Conservation (phyloP, 2,888 invertebrate species). For the Lasioglossum morio region DNA sequence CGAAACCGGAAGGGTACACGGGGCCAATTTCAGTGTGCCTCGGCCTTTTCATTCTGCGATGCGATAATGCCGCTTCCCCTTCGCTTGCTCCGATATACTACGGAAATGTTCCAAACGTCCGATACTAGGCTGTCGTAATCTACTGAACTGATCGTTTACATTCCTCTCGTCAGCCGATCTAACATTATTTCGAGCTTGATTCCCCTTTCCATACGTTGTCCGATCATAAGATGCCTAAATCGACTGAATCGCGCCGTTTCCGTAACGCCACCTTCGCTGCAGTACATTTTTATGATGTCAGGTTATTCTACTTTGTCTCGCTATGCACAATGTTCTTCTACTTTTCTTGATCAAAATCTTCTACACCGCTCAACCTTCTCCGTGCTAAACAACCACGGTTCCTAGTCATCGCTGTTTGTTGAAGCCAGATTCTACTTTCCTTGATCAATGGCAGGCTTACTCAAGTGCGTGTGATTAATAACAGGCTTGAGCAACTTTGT, state of each 20-base stretch:
- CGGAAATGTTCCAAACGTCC: background rate
- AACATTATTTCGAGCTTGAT: background rate
- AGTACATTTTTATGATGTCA: background rate
- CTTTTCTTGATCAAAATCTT: background rate
- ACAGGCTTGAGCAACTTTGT: background rate
- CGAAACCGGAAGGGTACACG: constrained; percentile 58
- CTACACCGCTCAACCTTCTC: rapidly evolving
- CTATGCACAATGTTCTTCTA: background rate
- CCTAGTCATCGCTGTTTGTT: background rate
- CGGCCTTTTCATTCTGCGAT: background rate
- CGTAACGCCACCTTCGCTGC: background rate
- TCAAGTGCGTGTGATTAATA: too few species aligned
- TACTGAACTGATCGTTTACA: background rate
- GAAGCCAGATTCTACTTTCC: background rate
- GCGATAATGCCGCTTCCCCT: constrained; percentile 25
- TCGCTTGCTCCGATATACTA: constrained; percentile 2
- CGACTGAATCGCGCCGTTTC: background rate
- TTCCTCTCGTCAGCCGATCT: background rate
- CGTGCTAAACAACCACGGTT: background rate
- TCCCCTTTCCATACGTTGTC: background rate
- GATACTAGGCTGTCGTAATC: background rate
- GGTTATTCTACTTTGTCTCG: background rate
- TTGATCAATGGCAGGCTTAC: background rate
- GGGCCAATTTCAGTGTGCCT: constrained; percentile 57
- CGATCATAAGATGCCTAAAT: background rate